Base-by-base conservation (phyloP, 2,797 vertebrate genomes). In the Sebastes iracundus region DNA sequence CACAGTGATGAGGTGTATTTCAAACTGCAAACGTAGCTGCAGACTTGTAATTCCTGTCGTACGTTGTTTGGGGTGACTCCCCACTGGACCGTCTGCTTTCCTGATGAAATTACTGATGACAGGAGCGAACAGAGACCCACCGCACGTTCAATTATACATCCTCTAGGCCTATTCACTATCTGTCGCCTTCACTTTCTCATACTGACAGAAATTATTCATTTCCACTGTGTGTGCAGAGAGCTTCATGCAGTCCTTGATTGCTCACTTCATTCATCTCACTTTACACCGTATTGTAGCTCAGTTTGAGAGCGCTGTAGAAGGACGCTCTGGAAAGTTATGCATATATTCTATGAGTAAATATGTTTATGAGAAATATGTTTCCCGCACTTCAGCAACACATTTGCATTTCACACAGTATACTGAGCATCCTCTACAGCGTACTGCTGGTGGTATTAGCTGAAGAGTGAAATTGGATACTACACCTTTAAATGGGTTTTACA, bases 401-500 rank as follows among this genome's bases (percentile, higher is more conserved):
- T 79, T 79, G 32, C 30, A 68, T 62, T 27, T 73, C 60, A 20
- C 28, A 66, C 30, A 38, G 22, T 49, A 46, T 52, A 6, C 14
- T n/a, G 9, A 64, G n/a, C 13, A 56, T 49, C 13, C 12, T 78
- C 74, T 27, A 67, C 16, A 66, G 32, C 6, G 72, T 58, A 61
- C n/a, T 52, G 9, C 52, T 76, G 58, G 69, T 60, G 33, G 60
- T 52, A 68, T 72, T 46, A 55, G 35, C 30, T 67, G 60, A 52
- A 72, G 74, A 70, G 69, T 22, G 28, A 87, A 85, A 80, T 20
- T 62, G 70, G 72, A 75, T 35, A 27, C 55, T 81, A 38, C 66
- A 84, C 65, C 76, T 86, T 82, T 85, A 83, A 90, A 83, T 27
- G 25, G 52, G 18, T 61, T 87, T 84, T 79, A 71, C 85, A 80